phyloP scores from a whole-genome alignment of 2,888 invertebrate genomes.

The Zele albiditarsus region DNA sequence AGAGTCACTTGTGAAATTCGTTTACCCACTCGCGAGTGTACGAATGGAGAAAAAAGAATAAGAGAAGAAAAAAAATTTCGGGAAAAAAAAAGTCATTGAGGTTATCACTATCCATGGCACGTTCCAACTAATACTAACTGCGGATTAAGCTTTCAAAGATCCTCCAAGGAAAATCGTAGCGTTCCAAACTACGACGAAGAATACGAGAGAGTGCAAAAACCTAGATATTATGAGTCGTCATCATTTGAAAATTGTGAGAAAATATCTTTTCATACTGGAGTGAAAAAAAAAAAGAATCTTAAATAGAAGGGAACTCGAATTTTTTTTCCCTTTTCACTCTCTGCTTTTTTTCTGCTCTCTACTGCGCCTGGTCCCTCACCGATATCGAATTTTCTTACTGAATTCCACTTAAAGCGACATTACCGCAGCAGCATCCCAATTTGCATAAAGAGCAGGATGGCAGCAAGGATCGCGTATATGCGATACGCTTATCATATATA shows the following conservation, averaged over 20 bases:
- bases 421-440: conserved; percentile 38
- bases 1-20: conserved; percentile 14
- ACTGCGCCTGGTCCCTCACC: conserved; percentile 14
- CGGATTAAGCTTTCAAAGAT: conserved; percentile 39
- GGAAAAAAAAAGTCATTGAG: neutral
- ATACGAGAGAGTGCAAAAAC: conserved; percentile 15
- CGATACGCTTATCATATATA: conserved; percentile 36
- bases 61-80: conserved; percentile 5
- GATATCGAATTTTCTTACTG: conserved; percentile 42
- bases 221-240: conserved; percentile 33
- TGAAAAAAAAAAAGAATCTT: neutral
- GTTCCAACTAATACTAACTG: conserved; percentile 38
- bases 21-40: neutral
- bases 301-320: neutral
- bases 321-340: neutral
- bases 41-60: neutral
- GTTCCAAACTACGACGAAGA: neutral
- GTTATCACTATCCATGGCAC: conserved; percentile 30
- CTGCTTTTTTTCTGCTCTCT: neutral
- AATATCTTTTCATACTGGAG: neutral
- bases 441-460: conserved; percentile 40
- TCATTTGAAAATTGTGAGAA: neutral
- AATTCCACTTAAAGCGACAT: conserved; percentile 36
- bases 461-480: conserved; percentile 13
- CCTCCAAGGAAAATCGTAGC: conserved; percentile 23